phyloP scores from a whole-genome alignment of 2,113 vertebrate species.

The Campylomormyrus numenius region DNA sequence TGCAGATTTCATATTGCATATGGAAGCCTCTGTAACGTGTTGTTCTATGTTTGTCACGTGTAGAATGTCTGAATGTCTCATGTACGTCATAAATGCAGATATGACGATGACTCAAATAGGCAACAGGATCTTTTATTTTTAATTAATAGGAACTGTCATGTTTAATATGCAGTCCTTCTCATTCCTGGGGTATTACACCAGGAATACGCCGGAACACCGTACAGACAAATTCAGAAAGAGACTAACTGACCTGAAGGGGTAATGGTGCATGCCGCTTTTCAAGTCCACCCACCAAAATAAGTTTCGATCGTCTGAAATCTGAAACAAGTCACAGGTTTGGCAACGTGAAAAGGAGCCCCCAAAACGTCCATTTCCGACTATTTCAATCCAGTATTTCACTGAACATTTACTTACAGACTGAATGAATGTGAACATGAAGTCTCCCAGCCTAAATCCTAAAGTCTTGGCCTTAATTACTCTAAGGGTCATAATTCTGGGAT shows the following conservation, averaged over 20 bases:
- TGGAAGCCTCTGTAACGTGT: not conserved
- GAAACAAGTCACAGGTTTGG: slow-evolving; percentile 32
- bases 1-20: not conserved
- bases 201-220: not conserved
- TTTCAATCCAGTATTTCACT: not conserved
- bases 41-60: not conserved
- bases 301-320: slow-evolving; percentile 45
- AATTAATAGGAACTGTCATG: not conserved
- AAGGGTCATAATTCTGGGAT: not conserved
- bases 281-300: slow-evolving; percentile 68
- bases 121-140: not conserved
- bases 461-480: not conserved
- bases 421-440: not conserved
- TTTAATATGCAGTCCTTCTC: not conserved
- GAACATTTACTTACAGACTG: not conserved
- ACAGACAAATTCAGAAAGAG: not conserved
- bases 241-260: not conserved
- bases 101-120: not conserved
- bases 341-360: not conserved
- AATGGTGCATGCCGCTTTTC: not conserved
- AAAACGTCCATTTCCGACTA: not conserved
- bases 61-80: not conserved
- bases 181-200: not conserved
- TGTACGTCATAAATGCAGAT: not conserved
- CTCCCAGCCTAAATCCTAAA: not conserved